Evolutionary conservation across 2,113 vertebrate genomes (phyloP), one percentile per base, ranked within the genome.

Genomic region (Zapus hudsonius): DNA sequence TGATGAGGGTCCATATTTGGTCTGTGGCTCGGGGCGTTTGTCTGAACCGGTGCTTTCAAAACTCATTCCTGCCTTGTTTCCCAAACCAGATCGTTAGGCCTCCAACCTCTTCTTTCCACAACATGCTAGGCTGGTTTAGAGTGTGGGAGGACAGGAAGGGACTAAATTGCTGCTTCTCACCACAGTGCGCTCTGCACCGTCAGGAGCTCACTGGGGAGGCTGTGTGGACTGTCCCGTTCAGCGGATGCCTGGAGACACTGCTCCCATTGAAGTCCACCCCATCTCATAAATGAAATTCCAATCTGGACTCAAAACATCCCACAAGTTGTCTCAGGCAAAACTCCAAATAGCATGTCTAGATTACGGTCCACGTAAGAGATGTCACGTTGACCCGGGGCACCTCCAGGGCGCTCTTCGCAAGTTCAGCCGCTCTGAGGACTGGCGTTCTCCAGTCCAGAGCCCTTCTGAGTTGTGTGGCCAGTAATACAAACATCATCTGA

Each of bases 271-370:
- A 87, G 84, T 57, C 11, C 33, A 27, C 25, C 44, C 52, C 8
- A 12, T 74, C 94, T 82, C 95, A 95, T 92, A 96, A 96, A 96
- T 97, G 96, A 96, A 64, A 94, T 82, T 87, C 90, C 90, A 87
- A 90, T 85, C 40, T 85, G 69, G 78, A 82, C 84, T 94, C 74
- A 63, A 92, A 86, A 88, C 87, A 85, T 85, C 95, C 75, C 91
- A 88, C 82, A 66, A 82, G 78, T 85, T 90, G 87, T 87, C 73
- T 85, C 81, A 93, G 93, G 94, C 84, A 91, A 91, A 91, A 87
- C 79, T 63, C 93, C 89, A 96, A 96, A 57, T 75, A 47, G 10
- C 23, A n/a, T 94, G 96, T 96, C 95, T 89, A 95, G 90, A 93
- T 89, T 69, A 61, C 96, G 95, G 90, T 95, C 74, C 40, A 93